These are phyloP conservation scores for Hirtodrosophila histrioides DNA, from an alignment of 2,888 invertebrate genomes.

Conservation along the genomic window DNA sequence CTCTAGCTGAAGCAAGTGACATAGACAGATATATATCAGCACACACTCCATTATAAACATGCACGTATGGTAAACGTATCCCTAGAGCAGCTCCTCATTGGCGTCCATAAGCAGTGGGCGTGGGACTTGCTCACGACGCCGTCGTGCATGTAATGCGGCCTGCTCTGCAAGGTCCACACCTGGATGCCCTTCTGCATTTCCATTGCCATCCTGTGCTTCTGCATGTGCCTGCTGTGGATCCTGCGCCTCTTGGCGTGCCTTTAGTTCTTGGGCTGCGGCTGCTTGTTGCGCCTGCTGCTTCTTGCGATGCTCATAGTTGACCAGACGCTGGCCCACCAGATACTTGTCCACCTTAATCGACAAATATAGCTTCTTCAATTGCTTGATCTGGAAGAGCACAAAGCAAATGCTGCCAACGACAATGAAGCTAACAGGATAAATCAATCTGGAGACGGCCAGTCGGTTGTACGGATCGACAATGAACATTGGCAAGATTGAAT, in stretches of 20 bases:
- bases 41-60: slow-evolving; percentile 55
- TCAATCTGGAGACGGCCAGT: slow-evolving; percentile 91
- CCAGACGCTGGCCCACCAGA: slow-evolving; percentile 97
- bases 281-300: slow-evolving; percentile 85
- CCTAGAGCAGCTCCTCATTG: slow-evolving; percentile 64
- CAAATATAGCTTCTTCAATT: slow-evolving; percentile 97
- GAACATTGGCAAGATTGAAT: slow-evolving; percentile 89
- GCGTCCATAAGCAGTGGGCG: slow-evolving; percentile 46
- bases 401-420: slow-evolving; percentile 88
- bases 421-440: slow-evolving; percentile 95
- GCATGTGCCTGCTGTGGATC: slow-evolving; percentile 36
- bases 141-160: slow-evolving; percentile 47
- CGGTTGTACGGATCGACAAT: slow-evolving; percentile 88
- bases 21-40: slow-evolving; percentile 53
- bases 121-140: slow-evolving; percentile 45
- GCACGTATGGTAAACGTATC: slow-evolving; percentile 47
- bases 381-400: slow-evolving; percentile 93
- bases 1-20: slow-evolving; percentile 33
- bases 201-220: slow-evolving; percentile 26
- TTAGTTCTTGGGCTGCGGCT: slow-evolving; percentile 69
- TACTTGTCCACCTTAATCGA: slow-evolving; percentile 99
- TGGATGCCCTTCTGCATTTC: slow-evolving; percentile 5
- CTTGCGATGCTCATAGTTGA: slow-evolving; percentile 96
- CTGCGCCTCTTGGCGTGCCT: slow-evolving; percentile 60
- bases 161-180: slow-evolving; percentile 55